Evolutionary conservation across 1,140 invertebrate species (phyloP).

Genomic region (Calycopis cecrops): DNA sequence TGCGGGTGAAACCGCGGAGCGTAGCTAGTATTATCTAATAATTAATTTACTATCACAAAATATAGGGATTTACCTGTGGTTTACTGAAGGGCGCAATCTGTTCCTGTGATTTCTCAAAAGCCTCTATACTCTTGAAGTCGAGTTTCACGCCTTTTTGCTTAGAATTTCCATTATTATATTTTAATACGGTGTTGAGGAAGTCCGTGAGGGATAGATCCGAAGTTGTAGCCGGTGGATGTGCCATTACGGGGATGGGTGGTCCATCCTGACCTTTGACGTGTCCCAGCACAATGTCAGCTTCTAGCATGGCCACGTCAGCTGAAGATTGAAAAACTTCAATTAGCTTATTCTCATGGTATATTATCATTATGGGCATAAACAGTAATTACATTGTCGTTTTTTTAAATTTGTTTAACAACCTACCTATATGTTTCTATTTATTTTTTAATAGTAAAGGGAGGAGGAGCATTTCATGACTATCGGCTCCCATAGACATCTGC

Average conservation of each 20-base stretch:
- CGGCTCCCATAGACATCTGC: too few species aligned
- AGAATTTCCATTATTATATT: slow-evolving; percentile 61
- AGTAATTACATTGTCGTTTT: too few species aligned
- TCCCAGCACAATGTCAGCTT: slow-evolving; percentile 90
- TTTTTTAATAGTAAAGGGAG: too few species aligned
- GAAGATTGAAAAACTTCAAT: slow-evolving; percentile 28
- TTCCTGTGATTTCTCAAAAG: slow-evolving; percentile 80
- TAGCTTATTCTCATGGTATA: too few species aligned
- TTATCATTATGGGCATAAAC: neutral
- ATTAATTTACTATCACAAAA: neutral
- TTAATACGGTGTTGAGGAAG: slow-evolving; percentile 80
- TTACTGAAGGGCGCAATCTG: slow-evolving; percentile 62
- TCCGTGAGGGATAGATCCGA: slow-evolving; percentile 86
- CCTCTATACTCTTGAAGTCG: slow-evolving; percentile 90
- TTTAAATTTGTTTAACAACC: too few species aligned
- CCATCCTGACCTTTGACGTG: slow-evolving; percentile 65
- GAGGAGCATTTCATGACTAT: too few species aligned
- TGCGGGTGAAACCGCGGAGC: too few species aligned
- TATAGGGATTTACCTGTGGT: slow-evolving; percentile 36
- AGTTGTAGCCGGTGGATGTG: slow-evolving; percentile 82
- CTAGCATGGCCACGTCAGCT: slow-evolving; percentile 87
- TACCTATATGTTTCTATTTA: too few species aligned
- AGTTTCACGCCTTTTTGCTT: slow-evolving; percentile 85
- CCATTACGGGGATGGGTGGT: slow-evolving; percentile 86
- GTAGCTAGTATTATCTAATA: too few species aligned